A percentile compares a stretch with the other conserved stretches of the same genome.
phyloP scores from a whole-genome alignment of 2,797 vertebrate genomes.

The Helostoma temminkii region DNA sequence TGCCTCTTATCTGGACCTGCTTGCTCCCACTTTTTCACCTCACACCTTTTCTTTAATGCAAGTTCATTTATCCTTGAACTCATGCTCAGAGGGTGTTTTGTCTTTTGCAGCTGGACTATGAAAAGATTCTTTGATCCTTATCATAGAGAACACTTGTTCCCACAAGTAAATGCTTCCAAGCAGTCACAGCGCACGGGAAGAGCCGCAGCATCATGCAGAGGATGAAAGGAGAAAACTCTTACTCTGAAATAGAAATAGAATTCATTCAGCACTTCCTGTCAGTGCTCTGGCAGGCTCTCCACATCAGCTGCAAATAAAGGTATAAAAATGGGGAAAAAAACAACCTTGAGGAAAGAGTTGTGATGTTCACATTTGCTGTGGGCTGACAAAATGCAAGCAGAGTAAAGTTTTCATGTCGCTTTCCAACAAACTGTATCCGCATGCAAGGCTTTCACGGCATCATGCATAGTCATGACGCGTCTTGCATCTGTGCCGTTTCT shows the following conservation, averaged over 20 bases:
- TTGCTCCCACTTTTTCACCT: slow-evolving; percentile 10
- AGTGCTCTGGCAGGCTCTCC: slow-evolving; percentile 24
- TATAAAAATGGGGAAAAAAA: slow-evolving; percentile 42
- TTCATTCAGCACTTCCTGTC: slow-evolving; percentile 53
- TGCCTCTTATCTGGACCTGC: slow-evolving; percentile 21
- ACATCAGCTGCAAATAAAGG: slow-evolving; percentile 51
- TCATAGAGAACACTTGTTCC: slow-evolving; percentile 65
- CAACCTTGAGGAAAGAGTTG: slow-evolving; percentile 27
- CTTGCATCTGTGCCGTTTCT: slow-evolving; percentile 28
- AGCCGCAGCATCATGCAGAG: slow-evolving; percentile 36
- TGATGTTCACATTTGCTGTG: slow-evolving; percentile 5
- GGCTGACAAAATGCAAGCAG: slow-evolving; percentile 36
- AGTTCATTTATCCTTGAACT: slow-evolving; percentile 17
- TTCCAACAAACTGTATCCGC: slow-evolving; percentile 17
- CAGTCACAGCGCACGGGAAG: slow-evolving; percentile 21
- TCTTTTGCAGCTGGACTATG: slow-evolving; percentile 42
- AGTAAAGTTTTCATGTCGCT: slow-evolving; percentile 29
- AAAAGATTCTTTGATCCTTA: slow-evolving; percentile 60
- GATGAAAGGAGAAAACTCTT: slow-evolving; percentile 52
- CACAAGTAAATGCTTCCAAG: slow-evolving; percentile 34
- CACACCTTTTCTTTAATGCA: slow-evolving; percentile 15
- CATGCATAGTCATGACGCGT: slow-evolving; percentile 45
- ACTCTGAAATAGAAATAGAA: slow-evolving; percentile 47
- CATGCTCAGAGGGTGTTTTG: slow-evolving; percentile 21
- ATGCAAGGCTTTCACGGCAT: slow-evolving; percentile 28